These are phyloP conservation scores for Aphelinus atriplicis DNA, from an alignment of 1,140 invertebrate species.

Conservation along the genomic window DNA sequence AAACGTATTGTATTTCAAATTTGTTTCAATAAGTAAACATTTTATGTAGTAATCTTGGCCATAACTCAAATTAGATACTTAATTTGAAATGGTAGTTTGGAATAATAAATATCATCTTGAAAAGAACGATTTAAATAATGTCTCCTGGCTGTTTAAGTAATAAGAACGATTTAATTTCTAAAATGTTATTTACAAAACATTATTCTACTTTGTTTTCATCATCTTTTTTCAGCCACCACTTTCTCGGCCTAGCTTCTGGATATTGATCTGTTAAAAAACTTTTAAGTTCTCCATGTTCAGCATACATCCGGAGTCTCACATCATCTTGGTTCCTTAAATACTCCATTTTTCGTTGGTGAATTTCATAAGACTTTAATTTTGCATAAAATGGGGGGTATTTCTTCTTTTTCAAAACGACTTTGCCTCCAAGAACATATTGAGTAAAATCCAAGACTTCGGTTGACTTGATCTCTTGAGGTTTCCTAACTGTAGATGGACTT, in stretches of 20 bases:
- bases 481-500: conserved; percentile 74
- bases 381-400: conserved; percentile 77
- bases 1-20: too few relatives aligned
- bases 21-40: too few relatives aligned
- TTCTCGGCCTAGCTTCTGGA: conserved; percentile 67
- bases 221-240: conserved; percentile 47
- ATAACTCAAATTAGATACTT: too few relatives aligned
- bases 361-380: conserved; percentile 71
- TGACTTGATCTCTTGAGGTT: conserved; percentile 70
- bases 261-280: conserved; percentile 82
- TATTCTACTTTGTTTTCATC: conserved; percentile 26
- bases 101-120: too few relatives aligned
- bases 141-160: background rate
- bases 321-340: conserved; percentile 74
- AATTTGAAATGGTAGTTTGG: too few relatives aligned
- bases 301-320: conserved; percentile 72
- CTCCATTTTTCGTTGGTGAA: conserved; percentile 75
- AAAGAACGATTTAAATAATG: too few relatives aligned
- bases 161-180: conserved; percentile 7
- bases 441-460: conserved; percentile 82
- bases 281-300: conserved; percentile 75
- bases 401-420: conserved; percentile 75
- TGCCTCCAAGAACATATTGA: conserved; percentile 80
- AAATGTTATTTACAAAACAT: conserved; percentile 7
- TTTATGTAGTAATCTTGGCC: too few relatives aligned